A percentile compares a stretch with the other conserved stretches of the same genome.
phyloP scores from a whole-genome alignment of 1,140 invertebrate genomes.

The Drosophila varians region DNA sequence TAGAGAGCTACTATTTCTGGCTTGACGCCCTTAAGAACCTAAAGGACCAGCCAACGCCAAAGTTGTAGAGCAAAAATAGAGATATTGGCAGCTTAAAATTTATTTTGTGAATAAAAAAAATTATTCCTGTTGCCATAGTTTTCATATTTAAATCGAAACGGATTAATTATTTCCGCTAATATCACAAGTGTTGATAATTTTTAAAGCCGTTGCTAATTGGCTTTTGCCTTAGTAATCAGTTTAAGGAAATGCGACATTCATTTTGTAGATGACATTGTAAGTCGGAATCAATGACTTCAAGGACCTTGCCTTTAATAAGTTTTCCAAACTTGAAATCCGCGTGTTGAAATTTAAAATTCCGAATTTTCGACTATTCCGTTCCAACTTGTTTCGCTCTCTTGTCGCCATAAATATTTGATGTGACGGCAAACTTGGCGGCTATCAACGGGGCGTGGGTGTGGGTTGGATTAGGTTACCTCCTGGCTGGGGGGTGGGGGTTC shows the following conservation, averaged over 20 bases:
- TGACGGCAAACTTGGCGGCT: conserved; percentile 65
- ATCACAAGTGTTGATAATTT: conserved; percentile 3
- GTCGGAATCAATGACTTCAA: not conserved
- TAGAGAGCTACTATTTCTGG: too few species aligned
- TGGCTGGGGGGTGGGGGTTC: not conserved
- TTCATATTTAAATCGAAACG: not conserved
- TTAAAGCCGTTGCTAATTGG: not conserved
- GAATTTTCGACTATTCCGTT: conserved; percentile 35
- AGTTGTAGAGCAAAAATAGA: conserved; percentile 1
- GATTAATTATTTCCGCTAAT: not conserved
- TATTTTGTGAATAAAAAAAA: not conserved
- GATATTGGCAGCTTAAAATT: not conserved
- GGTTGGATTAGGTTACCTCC: conserved; percentile 11
- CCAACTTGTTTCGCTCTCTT: conserved; percentile 31
- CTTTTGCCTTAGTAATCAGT: not conserved
- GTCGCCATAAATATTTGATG: conserved; percentile 78
- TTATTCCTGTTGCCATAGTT: not conserved
- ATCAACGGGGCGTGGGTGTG: conserved; percentile 50
- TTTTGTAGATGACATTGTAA: not conserved
- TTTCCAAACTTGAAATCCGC: conserved; percentile 7
- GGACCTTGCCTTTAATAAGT: conserved; percentile 18
- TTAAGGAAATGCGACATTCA: not conserved
- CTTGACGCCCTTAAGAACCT: too few species aligned
- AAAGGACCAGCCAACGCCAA: conserved; percentile 8
- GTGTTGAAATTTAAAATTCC: conserved; percentile 40